Evolutionary conservation across 2,113 vertebrate genomes (phyloP).

Genomic region (Excalfactoria chinensis): DNA sequence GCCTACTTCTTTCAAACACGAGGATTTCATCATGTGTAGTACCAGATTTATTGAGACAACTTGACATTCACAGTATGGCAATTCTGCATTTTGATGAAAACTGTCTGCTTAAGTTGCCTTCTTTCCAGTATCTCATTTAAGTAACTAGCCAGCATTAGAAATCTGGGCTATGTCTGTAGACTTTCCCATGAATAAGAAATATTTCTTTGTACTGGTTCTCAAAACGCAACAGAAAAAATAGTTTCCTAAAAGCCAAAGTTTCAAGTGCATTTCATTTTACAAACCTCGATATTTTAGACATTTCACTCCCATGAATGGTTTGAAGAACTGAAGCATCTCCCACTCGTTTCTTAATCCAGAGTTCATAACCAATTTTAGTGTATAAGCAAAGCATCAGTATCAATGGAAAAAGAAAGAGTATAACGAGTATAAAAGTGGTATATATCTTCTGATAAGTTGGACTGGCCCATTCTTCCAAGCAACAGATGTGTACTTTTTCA

Average conservation of each 20-base stretch:
- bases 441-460: slow-evolving; percentile 74
- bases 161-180: neutral
- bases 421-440: slow-evolving; percentile 75
- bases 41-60: neutral
- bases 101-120: neutral
- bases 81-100: neutral
- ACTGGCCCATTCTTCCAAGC: slow-evolving; percentile 80
- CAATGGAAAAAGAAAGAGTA: slow-evolving; percentile 79
- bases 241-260: neutral
- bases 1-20: neutral
- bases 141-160: neutral
- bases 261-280: neutral
- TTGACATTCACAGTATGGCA: neutral
- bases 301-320: slow-evolving; percentile 76
- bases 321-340: slow-evolving; percentile 77
- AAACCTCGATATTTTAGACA: slow-evolving; percentile 80
- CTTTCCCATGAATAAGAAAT: neutral
- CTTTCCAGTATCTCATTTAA: neutral
- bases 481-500: slow-evolving; percentile 77
- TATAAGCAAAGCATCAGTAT: slow-evolving; percentile 78
- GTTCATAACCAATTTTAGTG: slow-evolving; percentile 76
- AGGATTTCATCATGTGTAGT: neutral
- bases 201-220: neutral
- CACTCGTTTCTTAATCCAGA: slow-evolving; percentile 82
- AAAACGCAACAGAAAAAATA: neutral